Conservation (phyloP, 2,113 vertebrate species). For the Motacilla alba region DNA sequence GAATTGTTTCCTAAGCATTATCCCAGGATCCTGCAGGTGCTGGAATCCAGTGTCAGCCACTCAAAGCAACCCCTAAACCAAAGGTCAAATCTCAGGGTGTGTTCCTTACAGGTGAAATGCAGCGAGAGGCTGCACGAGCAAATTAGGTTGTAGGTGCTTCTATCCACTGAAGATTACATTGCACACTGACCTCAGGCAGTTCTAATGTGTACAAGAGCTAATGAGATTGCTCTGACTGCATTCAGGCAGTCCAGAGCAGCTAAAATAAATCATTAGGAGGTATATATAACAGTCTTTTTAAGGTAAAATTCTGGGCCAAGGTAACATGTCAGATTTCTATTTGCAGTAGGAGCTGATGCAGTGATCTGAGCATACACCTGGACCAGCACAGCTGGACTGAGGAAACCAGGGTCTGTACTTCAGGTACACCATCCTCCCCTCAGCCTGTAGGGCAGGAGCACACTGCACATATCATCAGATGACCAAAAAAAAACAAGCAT, state of each 20-base stretch:
- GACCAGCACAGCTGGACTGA: background rate
- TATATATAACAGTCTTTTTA: background rate
- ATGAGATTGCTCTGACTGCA: constrained; percentile 20
- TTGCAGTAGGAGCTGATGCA: background rate
- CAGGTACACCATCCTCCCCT: background rate
- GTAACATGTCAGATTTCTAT: background rate
- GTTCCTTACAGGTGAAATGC: background rate
- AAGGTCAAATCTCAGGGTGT: background rate
- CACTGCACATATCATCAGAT: background rate
- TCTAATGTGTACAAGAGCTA: background rate
- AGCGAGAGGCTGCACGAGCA: background rate
- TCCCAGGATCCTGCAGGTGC: background rate
- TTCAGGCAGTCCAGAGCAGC: background rate
- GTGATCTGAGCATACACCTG: background rate
- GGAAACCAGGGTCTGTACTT: rapidly evolving
- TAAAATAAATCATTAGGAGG: background rate
- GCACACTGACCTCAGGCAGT: background rate
- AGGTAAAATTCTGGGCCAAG: background rate
- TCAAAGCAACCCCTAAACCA: background rate
- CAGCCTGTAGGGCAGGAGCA: background rate
- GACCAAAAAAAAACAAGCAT: background rate
- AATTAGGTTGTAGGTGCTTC: background rate
- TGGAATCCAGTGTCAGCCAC: background rate
- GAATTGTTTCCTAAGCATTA: background rate
- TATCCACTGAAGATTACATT: background rate